Evolutionary conservation across 2,888 invertebrate genomes (phyloP), one percentile per base, ranked within the genome.

Genomic region (Hirtodrosophila histrioides): DNA sequence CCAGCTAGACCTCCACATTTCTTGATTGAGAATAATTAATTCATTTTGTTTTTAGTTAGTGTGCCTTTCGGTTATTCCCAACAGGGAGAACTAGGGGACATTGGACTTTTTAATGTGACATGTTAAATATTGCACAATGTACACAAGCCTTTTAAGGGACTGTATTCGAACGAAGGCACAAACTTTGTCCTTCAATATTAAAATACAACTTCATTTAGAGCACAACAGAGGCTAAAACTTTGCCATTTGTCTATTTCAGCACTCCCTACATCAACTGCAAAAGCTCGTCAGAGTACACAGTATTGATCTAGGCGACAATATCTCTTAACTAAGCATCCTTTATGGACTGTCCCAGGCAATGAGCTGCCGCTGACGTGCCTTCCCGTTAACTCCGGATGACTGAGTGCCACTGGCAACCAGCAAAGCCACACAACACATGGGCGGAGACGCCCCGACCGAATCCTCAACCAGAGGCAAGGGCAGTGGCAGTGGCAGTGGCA

Each of bases 371-470:
- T 53, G 51, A 51, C 35, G 56, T 29, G 17, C 53, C 57, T 31
- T 24, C 17, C 17, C 40, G 39, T 55, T 40, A 51, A 55, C 65
- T 60, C 23, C 41, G 27, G 7, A 31, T 31, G 44, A 11, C 3
- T 50, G 56, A 44, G 48, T 63, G 72, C 60, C 63, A 46, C n/a
- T 53, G 54, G 56, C 63, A 71, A 62, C 12, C 24, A 46, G 57
- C 48, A 41, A 62, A 55, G 36, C 61, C 55, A 58, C 41, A 46
- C 17, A 27, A 41, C 44, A 49, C 37, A 63, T 10, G 23, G 24
- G 31, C 3, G n/a, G 11, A 9, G 41, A 43, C 35, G 40, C 4
- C 24, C 11, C 36, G 36, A 0, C n/a, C 24, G n/a, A 2, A 33
- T 10, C 9, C 27, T 27, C 41, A 44, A 12, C 33, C 17, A 17